Evolutionary conservation across 2,888 invertebrate genomes (phyloP).

Genomic region (Cheilosia urbana): DNA sequence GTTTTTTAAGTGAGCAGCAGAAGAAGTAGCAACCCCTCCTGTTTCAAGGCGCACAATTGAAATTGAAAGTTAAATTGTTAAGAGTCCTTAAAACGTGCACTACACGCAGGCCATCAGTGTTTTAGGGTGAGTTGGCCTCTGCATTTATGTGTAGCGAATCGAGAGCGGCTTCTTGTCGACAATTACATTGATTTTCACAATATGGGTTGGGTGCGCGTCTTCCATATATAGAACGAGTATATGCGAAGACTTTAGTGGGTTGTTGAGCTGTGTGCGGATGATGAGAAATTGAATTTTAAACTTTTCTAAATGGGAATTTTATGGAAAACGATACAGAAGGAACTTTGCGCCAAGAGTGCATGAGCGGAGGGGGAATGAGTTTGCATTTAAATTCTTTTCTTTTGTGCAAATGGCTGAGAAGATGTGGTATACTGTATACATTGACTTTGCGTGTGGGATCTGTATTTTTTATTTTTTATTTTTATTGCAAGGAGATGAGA

Average conservation of each 20-base stretch:
- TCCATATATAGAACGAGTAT: neutral
- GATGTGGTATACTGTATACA: slow-evolving; percentile 38
- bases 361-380: slow-evolving; percentile 28
- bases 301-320: slow-evolving; percentile 74
- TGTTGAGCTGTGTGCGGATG: slow-evolving; percentile 38
- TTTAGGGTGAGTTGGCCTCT: slow-evolving; percentile 70
- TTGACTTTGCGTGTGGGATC: slow-evolving; percentile 15
- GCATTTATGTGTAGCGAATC: slow-evolving; percentile 75
- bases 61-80: slow-evolving; percentile 75
- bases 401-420: slow-evolving; percentile 36
- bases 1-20: slow-evolving; percentile 48
- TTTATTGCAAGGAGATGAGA: neutral
- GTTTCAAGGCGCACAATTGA: slow-evolving; percentile 65
- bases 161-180: slow-evolving; percentile 73
- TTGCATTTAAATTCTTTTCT: slow-evolving; percentile 48
- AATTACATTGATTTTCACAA: slow-evolving; percentile 73
- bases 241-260: slow-evolving; percentile 17
- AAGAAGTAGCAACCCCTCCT: slow-evolving; percentile 49
- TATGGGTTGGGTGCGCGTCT: slow-evolving; percentile 51
- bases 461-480: neutral
- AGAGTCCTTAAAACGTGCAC: slow-evolving; percentile 53
- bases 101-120: slow-evolving; percentile 22
- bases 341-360: slow-evolving; percentile 1
- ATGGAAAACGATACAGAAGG: slow-evolving; percentile 67
- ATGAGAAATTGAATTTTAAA: slow-evolving; percentile 75